Conservation (phyloP, 2,888 invertebrate genomes). For the Eulithis prunata region DNA sequence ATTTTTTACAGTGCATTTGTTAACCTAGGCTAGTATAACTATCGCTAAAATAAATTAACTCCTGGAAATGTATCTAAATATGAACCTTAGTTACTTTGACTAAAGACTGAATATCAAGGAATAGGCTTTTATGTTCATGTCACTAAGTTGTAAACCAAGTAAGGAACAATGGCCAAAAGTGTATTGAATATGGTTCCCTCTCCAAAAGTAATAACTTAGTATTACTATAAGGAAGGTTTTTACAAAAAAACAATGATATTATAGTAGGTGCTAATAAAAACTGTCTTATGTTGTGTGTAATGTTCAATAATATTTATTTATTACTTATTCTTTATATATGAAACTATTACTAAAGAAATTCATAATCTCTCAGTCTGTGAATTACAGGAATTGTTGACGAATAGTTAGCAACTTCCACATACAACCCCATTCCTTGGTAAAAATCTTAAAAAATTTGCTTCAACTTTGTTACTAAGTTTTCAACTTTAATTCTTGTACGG, state of each 20-base stretch:
- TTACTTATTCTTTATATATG: no score
- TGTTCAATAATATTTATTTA: no score
- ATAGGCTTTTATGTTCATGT: not conserved
- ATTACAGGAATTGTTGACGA: no score
- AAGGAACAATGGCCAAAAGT: no score
- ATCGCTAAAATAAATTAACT: constrained; percentile 25
- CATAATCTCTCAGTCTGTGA: no score
- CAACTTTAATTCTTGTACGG: constrained; percentile 5
- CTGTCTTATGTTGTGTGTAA: no score
- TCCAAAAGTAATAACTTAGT: no score
- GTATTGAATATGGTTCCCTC: no score
- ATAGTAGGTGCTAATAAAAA: no score
- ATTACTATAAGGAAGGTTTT: no score
- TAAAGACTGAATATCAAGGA: not conserved
- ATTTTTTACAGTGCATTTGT: constrained; percentile 38
- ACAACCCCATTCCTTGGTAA: not conserved
- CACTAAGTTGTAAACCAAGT: not conserved
- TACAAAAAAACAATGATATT: no score
- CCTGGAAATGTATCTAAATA: constrained; percentile 6
- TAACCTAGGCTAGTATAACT: constrained; percentile 30
- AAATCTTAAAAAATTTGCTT: not conserved
- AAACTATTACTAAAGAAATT: no score
- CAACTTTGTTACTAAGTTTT: not conserved
- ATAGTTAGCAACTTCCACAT: not conserved
- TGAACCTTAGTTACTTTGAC: constrained; percentile 4